These are phyloP conservation scores for Chrysochloris asiatica DNA, from an alignment of 2,113 vertebrate species.

Conservation along the genomic window DNA sequence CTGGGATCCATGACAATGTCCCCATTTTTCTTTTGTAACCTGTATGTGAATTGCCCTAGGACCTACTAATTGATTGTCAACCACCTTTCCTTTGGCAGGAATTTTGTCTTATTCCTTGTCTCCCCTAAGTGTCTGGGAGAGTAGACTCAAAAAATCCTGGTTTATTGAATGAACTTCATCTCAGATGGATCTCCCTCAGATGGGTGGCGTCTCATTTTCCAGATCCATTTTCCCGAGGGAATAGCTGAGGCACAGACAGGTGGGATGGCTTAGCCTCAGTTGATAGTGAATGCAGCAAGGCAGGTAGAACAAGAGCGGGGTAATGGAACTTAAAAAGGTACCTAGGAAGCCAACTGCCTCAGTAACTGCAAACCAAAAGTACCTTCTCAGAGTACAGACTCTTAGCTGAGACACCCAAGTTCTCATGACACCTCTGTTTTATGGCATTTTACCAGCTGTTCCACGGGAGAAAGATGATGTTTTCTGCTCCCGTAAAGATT, in stretches of 20 bases:
- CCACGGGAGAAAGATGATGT: too few relatives aligned
- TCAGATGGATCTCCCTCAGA: background rate
- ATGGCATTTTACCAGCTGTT: background rate
- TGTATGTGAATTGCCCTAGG: background rate
- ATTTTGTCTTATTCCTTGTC: background rate
- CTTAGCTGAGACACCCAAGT: background rate
- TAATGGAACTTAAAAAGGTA: background rate
- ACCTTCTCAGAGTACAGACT: background rate
- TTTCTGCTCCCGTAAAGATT: too few relatives aligned
- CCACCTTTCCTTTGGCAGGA: background rate
- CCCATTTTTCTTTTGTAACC: background rate
- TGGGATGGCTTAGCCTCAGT: background rate
- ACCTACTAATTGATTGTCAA: background rate
- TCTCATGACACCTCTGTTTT: background rate
- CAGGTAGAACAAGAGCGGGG: background rate
- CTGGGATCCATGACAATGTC: rapidly evolving
- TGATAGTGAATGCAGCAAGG: background rate
- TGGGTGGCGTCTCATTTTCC: background rate
- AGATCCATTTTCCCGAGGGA: background rate
- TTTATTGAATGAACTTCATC: background rate
- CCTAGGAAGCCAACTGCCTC: background rate
- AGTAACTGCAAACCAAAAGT: background rate
- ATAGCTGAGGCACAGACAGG: background rate
- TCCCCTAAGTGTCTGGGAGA: background rate
- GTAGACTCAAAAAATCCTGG: background rate